phyloP scores from a whole-genome alignment of 2,797 vertebrate species.

The Emys orbicularis region DNA sequence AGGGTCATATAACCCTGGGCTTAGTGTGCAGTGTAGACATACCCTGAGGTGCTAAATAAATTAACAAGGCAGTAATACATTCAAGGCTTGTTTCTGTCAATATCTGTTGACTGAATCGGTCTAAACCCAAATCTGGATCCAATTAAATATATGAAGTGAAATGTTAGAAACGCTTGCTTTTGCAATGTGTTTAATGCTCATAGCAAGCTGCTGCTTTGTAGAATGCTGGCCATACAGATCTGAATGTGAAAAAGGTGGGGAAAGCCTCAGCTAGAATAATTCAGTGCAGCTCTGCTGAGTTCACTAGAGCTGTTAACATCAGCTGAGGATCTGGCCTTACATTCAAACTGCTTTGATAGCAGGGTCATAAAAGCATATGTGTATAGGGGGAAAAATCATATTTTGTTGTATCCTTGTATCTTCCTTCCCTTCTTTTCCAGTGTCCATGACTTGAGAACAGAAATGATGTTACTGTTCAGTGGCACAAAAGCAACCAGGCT shows the following conservation, averaged over 20 bases:
- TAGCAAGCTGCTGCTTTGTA: neutral
- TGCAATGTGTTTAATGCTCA: rapidly evolving
- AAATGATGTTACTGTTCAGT: neutral
- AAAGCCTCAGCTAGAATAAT: rapidly evolving
- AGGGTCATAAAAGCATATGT: neutral
- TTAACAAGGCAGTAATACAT: neutral
- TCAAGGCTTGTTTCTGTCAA: neutral
- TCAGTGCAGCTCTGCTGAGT: neutral
- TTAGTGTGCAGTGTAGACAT: neutral
- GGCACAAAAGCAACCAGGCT: neutral
- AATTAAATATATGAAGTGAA: neutral
- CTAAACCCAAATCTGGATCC: neutral
- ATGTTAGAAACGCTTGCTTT: neutral
- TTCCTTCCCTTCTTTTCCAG: neutral
- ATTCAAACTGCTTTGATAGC: slow-evolving; percentile 23
- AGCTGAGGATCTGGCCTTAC: neutral
- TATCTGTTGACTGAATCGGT: neutral
- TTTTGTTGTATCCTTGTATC: neutral
- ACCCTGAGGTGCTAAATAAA: neutral
- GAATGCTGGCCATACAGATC: rapidly evolving
- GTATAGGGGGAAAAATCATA: neutral
- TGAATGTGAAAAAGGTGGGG: rapidly evolving
- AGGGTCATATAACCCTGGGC: neutral
- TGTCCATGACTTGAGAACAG: slow-evolving; percentile 18
- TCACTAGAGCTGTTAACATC: neutral